These are phyloP conservation scores for Trachelus iudaicus DNA, from an alignment of 2,888 invertebrate genomes.

Conservation along the genomic window DNA sequence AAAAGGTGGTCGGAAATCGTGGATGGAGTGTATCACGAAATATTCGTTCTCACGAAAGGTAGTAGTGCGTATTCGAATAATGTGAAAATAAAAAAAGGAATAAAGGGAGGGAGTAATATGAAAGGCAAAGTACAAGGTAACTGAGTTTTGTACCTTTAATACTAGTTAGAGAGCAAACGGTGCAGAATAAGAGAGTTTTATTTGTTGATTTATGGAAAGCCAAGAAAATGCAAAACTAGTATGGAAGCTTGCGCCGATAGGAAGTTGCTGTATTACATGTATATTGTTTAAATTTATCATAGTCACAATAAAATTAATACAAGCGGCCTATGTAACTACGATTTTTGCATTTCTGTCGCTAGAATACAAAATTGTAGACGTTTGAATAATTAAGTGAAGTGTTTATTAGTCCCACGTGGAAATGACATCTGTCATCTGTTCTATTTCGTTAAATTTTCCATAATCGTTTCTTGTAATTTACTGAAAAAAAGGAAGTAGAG, in stretches of 20 bases:
- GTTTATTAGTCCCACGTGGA: background rate
- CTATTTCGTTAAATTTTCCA: background rate
- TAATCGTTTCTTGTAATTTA: background rate
- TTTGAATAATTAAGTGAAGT: background rate
- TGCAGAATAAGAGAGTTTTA: background rate
- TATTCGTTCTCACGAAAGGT: background rate
- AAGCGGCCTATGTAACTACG: background rate
- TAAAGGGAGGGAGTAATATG: background rate
- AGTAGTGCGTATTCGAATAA: background rate
- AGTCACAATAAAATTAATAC: background rate
- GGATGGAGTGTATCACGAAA: background rate
- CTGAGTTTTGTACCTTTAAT: background rate
- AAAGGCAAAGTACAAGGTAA: background rate
- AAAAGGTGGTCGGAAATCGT: background rate
- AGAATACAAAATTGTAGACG: background rate
- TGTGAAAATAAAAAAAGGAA: background rate
- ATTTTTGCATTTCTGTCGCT: background rate
- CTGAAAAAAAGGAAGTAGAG: background rate
- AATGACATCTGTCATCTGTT: background rate
- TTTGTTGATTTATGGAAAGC: background rate
- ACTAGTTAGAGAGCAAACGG: background rate
- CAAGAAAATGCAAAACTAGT: background rate
- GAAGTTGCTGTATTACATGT: background rate
- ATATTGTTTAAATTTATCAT: background rate
- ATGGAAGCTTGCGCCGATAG: background rate